Evolutionary conservation across 2,113 vertebrate genomes (phyloP).

Genomic region (Collichthys lucidus): DNA sequence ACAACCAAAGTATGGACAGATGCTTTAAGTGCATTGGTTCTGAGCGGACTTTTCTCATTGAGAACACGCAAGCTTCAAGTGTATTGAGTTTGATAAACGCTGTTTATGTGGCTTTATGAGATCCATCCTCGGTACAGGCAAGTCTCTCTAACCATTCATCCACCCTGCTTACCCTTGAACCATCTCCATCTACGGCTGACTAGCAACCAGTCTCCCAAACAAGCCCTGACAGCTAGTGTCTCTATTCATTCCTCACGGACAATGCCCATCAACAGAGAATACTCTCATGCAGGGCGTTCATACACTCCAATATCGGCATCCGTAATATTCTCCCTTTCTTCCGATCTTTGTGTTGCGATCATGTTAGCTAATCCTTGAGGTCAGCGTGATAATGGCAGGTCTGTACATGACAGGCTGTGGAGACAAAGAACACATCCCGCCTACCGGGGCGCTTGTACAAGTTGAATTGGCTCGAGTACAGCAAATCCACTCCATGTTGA

Average conservation of each 20-base stretch:
- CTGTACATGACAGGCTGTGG: slow-evolving; percentile 8
- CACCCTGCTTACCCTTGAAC: slow-evolving; percentile 27
- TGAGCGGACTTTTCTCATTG: background rate
- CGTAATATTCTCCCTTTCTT: slow-evolving; percentile 24
- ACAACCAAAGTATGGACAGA: background rate
- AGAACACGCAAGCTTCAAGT: background rate
- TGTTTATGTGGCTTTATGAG: background rate
- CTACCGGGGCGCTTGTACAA: slow-evolving; percentile 15
- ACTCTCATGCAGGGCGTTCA: slow-evolving; percentile 60
- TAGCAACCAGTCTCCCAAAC: slow-evolving; percentile 64
- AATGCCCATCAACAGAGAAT: slow-evolving; percentile 69
- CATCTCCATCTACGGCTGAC: slow-evolving; percentile 35
- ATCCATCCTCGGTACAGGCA: background rate
- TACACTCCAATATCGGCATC: slow-evolving; percentile 53
- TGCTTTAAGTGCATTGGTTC: background rate
- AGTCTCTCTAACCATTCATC: slow-evolving; percentile 15
- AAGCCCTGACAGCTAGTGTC: slow-evolving; percentile 71
- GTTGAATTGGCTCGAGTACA: slow-evolving; percentile 29
- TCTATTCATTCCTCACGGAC: slow-evolving; percentile 74
- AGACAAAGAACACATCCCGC: background rate
- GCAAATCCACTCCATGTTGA: slow-evolving; percentile 21
- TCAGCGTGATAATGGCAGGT: background rate
- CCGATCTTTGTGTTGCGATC: slow-evolving; percentile 7
- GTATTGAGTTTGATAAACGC: background rate
- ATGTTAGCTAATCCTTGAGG: slow-evolving; percentile 40